A percentile compares a stretch with the other conserved stretches of the same genome.
Conservation (phyloP, 1,140 invertebrate species). For the Asobara japonica region DNA sequence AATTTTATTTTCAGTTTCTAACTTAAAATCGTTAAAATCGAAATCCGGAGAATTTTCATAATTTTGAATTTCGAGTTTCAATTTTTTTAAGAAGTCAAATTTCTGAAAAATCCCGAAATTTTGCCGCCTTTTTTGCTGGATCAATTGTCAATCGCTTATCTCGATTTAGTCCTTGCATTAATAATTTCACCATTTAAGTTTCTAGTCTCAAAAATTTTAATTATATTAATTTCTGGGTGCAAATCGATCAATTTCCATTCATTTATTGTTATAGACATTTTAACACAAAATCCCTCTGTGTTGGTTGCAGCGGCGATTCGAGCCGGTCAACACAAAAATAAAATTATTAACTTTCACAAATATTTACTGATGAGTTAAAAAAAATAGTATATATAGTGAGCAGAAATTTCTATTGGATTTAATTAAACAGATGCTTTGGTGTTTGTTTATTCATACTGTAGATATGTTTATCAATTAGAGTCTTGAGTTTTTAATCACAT, state of each 20-base stretch:
- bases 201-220: conserved; percentile 2
- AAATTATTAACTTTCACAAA: conserved; percentile 3
- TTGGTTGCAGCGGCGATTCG: conserved; percentile 31
- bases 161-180: too few relatives aligned
- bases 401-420: not conserved
- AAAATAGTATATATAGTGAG: conserved; percentile 16
- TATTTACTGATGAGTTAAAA: conserved; percentile 5
- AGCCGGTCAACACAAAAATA: conserved; percentile 18
- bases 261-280: conserved; percentile 5
- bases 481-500: not conserved
- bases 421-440: not conserved
- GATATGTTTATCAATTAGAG: not conserved
- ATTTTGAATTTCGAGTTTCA: too few relatives aligned
- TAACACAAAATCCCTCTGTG: conserved; percentile 3
- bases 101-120: too few relatives aligned
- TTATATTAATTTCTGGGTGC: conserved; percentile 8
- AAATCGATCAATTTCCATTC: conserved; percentile 22
- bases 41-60: too few relatives aligned
- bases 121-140: too few relatives aligned
- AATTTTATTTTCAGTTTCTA: too few relatives aligned
- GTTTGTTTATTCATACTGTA: conserved; percentile 11
- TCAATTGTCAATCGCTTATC: too few relatives aligned
- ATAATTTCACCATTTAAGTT: not conserved
- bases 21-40: too few relatives aligned
- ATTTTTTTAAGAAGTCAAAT: too few relatives aligned